A percentile compares a stretch with the other conserved stretches of the same genome.
These are phyloP conservation scores for Pollicipes pollicipes DNA, from an alignment of 1,140 invertebrate species.

Conservation along the genomic window DNA sequence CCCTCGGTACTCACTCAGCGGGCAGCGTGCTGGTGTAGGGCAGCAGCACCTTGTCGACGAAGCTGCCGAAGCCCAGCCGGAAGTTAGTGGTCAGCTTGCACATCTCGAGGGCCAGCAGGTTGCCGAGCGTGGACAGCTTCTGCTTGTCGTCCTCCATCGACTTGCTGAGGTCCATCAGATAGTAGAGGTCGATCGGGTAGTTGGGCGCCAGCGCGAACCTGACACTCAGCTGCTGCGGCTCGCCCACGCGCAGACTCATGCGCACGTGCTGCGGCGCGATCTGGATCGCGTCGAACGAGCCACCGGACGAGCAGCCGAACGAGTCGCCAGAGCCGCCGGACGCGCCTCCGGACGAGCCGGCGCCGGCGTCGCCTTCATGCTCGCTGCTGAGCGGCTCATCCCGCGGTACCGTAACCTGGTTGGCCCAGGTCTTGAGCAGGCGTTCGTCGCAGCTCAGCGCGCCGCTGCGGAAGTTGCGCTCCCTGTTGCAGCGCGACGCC, in stretches of 20 bases:
- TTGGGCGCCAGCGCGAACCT: constrained; percentile 71
- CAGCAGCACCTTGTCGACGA: constrained; percentile 97
- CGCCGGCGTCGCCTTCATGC: background rate
- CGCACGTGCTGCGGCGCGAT: constrained; percentile 19
- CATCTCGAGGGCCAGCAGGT: constrained; percentile 60
- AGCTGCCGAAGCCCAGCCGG: constrained; percentile 84
- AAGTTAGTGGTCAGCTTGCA: constrained; percentile 48
- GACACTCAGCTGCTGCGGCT: constrained; percentile 49
- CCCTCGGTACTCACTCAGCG: constrained; percentile 30
- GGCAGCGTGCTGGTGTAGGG: constrained; percentile 55
- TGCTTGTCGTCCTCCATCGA: constrained; percentile 88
- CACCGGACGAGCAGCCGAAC: background rate
- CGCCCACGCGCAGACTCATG: constrained; percentile 27
- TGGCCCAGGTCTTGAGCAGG: background rate
- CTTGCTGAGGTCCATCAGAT: constrained; percentile 86
- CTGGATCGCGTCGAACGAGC: constrained; percentile 6
- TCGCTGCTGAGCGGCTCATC: background rate
- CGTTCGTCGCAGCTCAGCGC: background rate
- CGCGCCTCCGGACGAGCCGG: background rate
- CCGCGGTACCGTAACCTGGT: background rate
- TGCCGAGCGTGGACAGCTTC: constrained; percentile 63
- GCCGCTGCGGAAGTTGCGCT: constrained; percentile 9
- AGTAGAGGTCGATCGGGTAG: constrained; percentile 90
- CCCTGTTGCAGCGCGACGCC: constrained; percentile 15
- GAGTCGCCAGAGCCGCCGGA: constrained; percentile 4